Base-by-base conservation (phyloP, 1,140 invertebrate species). In the Coptotermes formosanus region DNA sequence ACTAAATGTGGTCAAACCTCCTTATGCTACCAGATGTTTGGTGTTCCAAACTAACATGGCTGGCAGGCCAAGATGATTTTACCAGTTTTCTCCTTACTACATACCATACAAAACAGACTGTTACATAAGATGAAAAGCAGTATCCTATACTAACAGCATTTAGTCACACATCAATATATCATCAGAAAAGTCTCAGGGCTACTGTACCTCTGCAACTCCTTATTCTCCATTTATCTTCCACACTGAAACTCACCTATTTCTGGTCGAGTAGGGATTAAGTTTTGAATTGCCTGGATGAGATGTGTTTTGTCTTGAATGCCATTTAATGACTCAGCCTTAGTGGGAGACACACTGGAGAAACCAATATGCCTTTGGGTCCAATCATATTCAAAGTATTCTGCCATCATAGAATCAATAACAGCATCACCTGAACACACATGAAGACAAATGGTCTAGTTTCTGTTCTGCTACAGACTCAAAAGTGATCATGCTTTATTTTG, bases 81-180 rank as follows among this genome's bases (percentile, higher is more conserved):
- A 38, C 38, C 38, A 38, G 14, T 19, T 32, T 32, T 32, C 19
- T 21, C 19, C 8, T 14, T 38, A 82, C 43, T 32, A 23, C n/a
- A 32, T 19, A 43, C 0, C 30, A 43, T 1, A 14, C 7, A 38
- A 43, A 82, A 38, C 30, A 38, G 30, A 93, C 93, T 92, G 86
- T 93, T 91, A 88, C 91, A 90, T 83, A 93, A 92, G 89, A 92
- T 91, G 55, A 92, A 92, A 7, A 90, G 90, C 30, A 94, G 91
- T 19, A 55, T 4, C 19, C 0, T 55, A 16, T 55, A 55, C 21
- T 55, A 12, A 55, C 21, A 55, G 2, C 52, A 55, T 19, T 48
- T 16, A 12, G 48, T 21, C 14, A 55, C 0, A 55, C 3, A 55
- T 55, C 3, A 19, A 55, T 55, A 21, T 55, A 55, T 16, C 52